phyloP scores from a whole-genome alignment of 2,797 vertebrate genomes.

The Rhinella marina region DNA sequence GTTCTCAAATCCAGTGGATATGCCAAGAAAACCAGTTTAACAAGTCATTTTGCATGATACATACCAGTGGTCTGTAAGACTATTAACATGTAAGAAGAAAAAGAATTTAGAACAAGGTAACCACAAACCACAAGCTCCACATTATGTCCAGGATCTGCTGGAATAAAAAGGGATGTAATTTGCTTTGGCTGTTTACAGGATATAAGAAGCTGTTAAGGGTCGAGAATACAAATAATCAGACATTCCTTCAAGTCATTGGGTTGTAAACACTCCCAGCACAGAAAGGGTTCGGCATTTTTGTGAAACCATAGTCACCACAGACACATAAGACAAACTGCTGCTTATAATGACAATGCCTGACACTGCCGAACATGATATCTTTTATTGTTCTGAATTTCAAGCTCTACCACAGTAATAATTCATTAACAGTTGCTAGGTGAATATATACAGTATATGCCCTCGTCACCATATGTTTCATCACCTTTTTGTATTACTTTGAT shows the following conservation, averaged over 20 bases:
- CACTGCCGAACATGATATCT: conserved; percentile 48
- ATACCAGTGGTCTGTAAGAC: not conserved
- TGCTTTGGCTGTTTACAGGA: conserved; percentile 58
- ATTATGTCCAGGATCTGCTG: conserved; percentile 48
- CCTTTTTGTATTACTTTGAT: not conserved
- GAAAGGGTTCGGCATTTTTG: conserved; percentile 48
- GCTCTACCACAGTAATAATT: not conserved
- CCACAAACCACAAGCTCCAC: conserved; percentile 52
- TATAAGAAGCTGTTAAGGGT: conserved; percentile 47
- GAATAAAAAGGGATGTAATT: conserved; percentile 49
- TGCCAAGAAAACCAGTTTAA: not conserved
- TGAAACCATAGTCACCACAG: conserved; percentile 50
- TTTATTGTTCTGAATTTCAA: not conserved
- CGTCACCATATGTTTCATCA: not conserved
- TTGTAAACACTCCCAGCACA: conserved; percentile 44
- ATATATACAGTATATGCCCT: not conserved
- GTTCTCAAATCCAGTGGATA: not conserved
- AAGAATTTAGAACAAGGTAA: conserved; percentile 48
- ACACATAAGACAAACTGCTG: conserved; percentile 24
- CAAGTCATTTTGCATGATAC: conserved; percentile 12
- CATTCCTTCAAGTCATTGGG: conserved; percentile 28
- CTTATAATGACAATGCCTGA: conserved; percentile 42
- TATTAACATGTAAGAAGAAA: conserved; percentile 29
- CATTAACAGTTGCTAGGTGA: not conserved
- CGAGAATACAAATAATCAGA: conserved; percentile 48